Percentiles rank a stretch among this genome's conserved stretches.
Evolutionary conservation across 2,113 vertebrate genomes (phyloP).

Genomic region (Pavo muticus): DNA sequence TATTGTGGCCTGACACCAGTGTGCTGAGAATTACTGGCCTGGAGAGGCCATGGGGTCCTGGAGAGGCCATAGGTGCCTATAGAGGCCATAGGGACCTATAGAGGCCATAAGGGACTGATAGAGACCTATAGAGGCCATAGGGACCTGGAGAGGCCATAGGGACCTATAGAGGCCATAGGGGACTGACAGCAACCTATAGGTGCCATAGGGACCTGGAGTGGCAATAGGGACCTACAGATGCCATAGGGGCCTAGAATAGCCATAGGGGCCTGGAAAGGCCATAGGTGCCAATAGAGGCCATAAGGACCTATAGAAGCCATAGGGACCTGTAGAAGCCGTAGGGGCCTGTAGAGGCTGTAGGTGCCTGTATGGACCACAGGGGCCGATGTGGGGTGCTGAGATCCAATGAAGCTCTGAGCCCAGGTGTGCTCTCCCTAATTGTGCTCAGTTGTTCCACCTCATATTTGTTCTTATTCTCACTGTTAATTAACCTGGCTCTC

Average conservation of each 20-base stretch:
- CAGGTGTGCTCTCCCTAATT: neutral
- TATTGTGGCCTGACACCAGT: accelerated
- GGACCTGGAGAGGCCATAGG: neutral
- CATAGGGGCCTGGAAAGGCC: neutral
- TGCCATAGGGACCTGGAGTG: neutral
- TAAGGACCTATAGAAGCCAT: neutral
- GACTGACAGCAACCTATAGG: too few species aligned
- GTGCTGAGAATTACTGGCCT: too few species aligned
- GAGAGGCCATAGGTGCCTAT: too few species aligned
- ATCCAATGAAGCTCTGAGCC: neutral
- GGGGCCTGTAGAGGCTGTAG: neutral
- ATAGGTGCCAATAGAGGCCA: accelerated
- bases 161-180: too few species aligned
- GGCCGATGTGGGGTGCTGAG: neutral
- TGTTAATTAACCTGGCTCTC: accelerated
- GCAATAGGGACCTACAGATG: too few species aligned
- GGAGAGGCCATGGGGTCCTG: neutral
- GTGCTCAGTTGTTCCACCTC: accelerated
- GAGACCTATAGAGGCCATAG: neutral
- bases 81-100: too few species aligned
- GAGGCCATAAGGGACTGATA: too few species aligned
- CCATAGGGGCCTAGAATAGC: accelerated
- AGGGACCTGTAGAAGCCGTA: accelerated
- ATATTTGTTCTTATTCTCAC: neutral
- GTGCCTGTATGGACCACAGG: too few species aligned